Percentiles rank a stretch among this genome's conserved stretches.
phyloP scores from a whole-genome alignment of 2,113 vertebrate species.

The Pardalotus punctatus region DNA sequence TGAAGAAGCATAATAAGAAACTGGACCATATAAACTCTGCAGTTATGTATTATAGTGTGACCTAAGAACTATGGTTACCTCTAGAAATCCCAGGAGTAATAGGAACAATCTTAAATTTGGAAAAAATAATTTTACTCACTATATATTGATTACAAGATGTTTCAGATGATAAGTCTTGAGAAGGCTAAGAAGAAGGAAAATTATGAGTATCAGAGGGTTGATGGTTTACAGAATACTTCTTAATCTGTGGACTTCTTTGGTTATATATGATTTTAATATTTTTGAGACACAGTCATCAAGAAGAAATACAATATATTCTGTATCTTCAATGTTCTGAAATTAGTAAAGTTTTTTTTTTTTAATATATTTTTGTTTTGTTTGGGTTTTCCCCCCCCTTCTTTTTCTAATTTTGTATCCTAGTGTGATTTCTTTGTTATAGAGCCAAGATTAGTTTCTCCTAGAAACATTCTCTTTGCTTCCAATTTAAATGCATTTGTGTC shows the following conservation, averaged over 20 bases:
- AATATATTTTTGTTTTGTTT: neutral
- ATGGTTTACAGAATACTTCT: neutral
- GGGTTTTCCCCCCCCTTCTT: fast-evolving
- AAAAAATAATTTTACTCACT: neutral
- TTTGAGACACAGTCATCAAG: neutral
- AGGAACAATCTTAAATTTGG: neutral
- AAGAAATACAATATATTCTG: neutral
- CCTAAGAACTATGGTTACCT: neutral
- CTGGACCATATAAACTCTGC: neutral
- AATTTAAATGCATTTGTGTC: neutral
- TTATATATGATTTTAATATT: neutral
- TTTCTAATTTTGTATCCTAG: neutral
- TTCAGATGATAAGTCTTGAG: neutral
- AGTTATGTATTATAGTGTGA: neutral
- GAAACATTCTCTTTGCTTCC: neutral
- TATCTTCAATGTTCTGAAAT: neutral
- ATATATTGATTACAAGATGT: neutral
- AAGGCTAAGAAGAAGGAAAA: neutral
- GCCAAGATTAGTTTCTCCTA: neutral
- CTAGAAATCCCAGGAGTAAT: neutral
- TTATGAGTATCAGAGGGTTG: neutral
- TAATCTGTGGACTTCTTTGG: neutral
- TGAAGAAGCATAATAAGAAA: neutral
- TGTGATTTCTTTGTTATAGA: neutral
- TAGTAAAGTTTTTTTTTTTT: fast-evolving